Percentiles rank a stretch among this genome's conserved stretches.
These are phyloP conservation scores for Oreonectes daqikongensis DNA, from an alignment of 2,797 vertebrate genomes.

Conservation along the genomic window DNA sequence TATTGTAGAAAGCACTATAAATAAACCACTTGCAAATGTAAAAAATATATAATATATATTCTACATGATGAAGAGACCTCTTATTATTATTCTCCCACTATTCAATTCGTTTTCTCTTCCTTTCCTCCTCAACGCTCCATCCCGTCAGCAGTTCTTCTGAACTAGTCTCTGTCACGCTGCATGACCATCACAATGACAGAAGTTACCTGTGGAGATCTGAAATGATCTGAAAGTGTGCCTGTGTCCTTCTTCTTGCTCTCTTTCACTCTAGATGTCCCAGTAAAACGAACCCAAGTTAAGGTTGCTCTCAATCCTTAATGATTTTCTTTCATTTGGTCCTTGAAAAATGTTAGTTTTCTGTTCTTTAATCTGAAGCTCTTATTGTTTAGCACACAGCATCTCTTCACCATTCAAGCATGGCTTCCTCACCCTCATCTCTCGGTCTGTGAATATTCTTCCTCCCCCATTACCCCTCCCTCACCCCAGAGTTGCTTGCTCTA, in stretches of 20 bases:
- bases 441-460: constrained; percentile 21
- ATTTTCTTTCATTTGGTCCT: neutral
- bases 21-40: neutral
- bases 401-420: constrained; percentile 16
- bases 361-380: constrained; percentile 5
- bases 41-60: constrained; percentile 4
- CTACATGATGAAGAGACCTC: constrained; percentile 3
- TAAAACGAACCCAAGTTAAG: neutral
- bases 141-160: neutral
- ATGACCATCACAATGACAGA: constrained; percentile 30
- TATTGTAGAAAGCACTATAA: neutral
- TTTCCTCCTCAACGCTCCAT: neutral
- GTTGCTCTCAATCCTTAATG: constrained; percentile 2
- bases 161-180: constrained; percentile 12
- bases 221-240: constrained; percentile 15
- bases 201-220: constrained; percentile 40
- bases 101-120: neutral
- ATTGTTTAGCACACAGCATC: constrained; percentile 14
- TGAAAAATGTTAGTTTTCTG: neutral
- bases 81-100: neutral
- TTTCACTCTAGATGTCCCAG: neutral
- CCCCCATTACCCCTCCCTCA: constrained; percentile 8
- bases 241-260: constrained; percentile 10
- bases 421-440: constrained; percentile 31
- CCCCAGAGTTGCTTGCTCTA: constrained; percentile 11